A percentile compares a stretch with the other conserved stretches of the same genome.
These are phyloP conservation scores for Parapristionchus giblindavisi DNA, from an alignment of 2,888 invertebrate genomes.

Conservation along the genomic window DNA sequence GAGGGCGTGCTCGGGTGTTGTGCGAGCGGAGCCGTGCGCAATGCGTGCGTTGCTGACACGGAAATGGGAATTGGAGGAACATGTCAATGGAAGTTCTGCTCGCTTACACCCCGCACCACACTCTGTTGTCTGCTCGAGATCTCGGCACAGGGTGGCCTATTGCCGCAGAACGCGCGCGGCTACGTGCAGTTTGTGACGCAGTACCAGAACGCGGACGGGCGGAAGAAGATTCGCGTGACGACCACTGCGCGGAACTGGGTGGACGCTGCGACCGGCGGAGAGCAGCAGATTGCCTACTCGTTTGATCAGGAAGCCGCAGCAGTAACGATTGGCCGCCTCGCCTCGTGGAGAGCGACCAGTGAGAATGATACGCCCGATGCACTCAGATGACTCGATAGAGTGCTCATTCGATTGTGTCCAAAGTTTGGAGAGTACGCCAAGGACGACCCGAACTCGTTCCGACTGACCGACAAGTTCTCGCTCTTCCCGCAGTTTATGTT, in stretches of 20 bases:
- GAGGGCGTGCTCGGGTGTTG: conserved; percentile 88
- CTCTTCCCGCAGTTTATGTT: conserved; percentile 99
- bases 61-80: conserved; percentile 95
- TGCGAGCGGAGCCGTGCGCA: conserved; percentile 86
- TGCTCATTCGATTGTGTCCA: conserved; percentile 97
- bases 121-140: conserved; percentile 96
- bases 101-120: conserved; percentile 89
- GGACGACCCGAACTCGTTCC: conserved; percentile 95
- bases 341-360: conserved; percentile 85
- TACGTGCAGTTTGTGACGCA: conserved; percentile 97
- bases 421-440: conserved; percentile 98
- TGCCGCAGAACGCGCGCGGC: conserved; percentile 85
- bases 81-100: conserved; percentile 97
- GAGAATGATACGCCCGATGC: conserved; percentile 93
- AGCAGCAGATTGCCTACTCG: conserved; percentile 72
- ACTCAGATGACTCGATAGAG: conserved; percentile 96
- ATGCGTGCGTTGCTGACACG: conserved; percentile 90
- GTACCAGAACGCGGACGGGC: conserved; percentile 96
- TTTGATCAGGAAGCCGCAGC: conserved; percentile 86
- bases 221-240: conserved; percentile 78
- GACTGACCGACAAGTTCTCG: conserved; percentile 93
- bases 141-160: conserved; percentile 82
- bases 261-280: conserved; percentile 80
- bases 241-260: conserved; percentile 97
- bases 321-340: conserved; percentile 94